Conservation (phyloP, 1,140 invertebrate species). For the Pseudobourletiella spinata region DNA sequence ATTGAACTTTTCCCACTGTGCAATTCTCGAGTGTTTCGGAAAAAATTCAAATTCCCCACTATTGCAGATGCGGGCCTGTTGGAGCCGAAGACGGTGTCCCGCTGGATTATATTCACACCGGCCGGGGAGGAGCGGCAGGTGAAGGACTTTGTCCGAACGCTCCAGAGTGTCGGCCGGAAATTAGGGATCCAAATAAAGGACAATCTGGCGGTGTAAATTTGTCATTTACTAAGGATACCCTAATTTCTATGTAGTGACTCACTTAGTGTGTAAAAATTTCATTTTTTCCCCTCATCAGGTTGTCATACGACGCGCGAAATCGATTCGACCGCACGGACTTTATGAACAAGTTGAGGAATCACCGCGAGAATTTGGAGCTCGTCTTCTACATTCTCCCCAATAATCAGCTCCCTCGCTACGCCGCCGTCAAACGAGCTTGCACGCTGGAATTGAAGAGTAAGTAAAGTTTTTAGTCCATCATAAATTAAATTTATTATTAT, state of each 20-base stretch:
- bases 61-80: too few relatives aligned
- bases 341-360: not conserved
- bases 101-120: slow-evolving; percentile 42
- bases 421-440: slow-evolving; percentile 74
- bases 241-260: not conserved
- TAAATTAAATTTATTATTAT: not conserved
- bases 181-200: not conserved
- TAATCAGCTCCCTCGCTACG: slow-evolving; percentile 61
- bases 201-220: slow-evolving; percentile 11
- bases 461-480: not conserved
- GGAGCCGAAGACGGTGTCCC: slow-evolving; percentile 27
- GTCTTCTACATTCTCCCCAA: slow-evolving; percentile 50
- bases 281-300: too few relatives aligned
- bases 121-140: slow-evolving; percentile 3
- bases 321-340: not conserved
- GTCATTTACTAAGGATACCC: not conserved
- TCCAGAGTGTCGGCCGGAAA: slow-evolving; percentile 1
- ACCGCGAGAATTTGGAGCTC: not conserved
- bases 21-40: not conserved
- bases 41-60: not conserved
- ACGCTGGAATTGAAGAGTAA: slow-evolving; percentile 51
- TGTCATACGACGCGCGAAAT: not conserved
- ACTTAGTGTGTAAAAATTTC: not conserved
- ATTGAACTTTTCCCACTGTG: not conserved
- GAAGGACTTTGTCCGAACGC: not conserved